Conservation (phyloP, 2,113 vertebrate genomes). For the Montifringilla adamsi region DNA sequence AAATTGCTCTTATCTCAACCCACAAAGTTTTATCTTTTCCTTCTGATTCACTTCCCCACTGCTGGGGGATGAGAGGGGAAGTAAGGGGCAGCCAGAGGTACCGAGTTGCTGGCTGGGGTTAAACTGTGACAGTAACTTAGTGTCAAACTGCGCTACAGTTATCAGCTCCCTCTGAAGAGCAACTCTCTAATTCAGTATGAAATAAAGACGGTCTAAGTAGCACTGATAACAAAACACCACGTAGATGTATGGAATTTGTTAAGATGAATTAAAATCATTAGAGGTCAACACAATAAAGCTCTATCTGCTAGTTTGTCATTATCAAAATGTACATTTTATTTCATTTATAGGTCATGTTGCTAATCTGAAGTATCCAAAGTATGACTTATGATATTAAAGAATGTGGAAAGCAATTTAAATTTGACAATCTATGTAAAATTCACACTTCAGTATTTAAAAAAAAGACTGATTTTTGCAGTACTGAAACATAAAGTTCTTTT, state of each 20-base stretch:
- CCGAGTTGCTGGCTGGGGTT: background rate
- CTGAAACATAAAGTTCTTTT: background rate
- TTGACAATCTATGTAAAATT: background rate
- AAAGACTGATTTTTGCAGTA: background rate
- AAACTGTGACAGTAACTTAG: background rate
- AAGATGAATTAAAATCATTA: slow-evolving; percentile 25
- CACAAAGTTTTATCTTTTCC: background rate
- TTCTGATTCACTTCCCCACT: background rate
- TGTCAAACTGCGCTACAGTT: background rate
- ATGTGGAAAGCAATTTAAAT: background rate
- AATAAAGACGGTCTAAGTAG: background rate
- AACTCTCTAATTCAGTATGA: background rate
- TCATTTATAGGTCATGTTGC: background rate
- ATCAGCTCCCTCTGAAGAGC: background rate
- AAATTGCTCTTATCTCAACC: background rate
- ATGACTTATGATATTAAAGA: background rate
- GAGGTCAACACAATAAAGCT: background rate
- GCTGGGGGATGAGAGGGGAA: background rate
- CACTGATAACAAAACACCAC: background rate
- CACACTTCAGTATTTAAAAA: background rate
- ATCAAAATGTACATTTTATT: background rate
- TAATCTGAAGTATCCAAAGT: background rate
- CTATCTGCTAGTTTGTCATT: background rate
- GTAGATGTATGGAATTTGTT: background rate
- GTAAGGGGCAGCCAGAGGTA: background rate